Evolutionary conservation across 2,888 invertebrate species (phyloP), one percentile per base, ranked within the genome.

Genomic region (Eupithecia tripunctaria): DNA sequence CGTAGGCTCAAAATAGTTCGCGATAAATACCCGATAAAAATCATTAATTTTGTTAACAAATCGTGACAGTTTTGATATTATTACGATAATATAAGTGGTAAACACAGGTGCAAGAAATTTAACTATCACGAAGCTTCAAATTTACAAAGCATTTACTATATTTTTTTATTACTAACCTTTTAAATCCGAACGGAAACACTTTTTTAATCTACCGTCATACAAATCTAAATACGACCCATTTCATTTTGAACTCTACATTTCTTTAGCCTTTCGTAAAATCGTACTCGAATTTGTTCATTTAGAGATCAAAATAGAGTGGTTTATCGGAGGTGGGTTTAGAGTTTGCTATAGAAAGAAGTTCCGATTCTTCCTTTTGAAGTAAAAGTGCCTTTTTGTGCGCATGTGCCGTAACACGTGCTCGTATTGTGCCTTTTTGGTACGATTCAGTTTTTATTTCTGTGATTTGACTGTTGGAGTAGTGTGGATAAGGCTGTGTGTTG

Each of bases 321-420:
- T 65, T 38, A 59, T 0, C 29, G 29, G 18, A 36, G 68, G 51
- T 47, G 41, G 63, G 32, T 25, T 21, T 59, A 29, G 15, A 21
- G n/a, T 59, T 63, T 63, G 69, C 69, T 79, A 78, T 79, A 81
- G 79, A 79, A 78, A 63, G 76, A 70, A 83, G 79, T 86, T 86
- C 86, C 86, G 86, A 86, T 86, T 84, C 85, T 75, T 83, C 86
- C 82, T 84, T 85, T 85, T 82, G 79, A 86, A 80, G 76, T 74
- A 71, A 71, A 78, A 76, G 80, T 81, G 79, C 80, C 80, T 82
- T 84, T 81, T 79, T 80, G 77, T 80, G 77, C 83, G 81, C 84
- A 84, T 85, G 85, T 85, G 84, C 75, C 76, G 62, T 66, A 81
- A 84, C 86, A 86, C 86, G 87, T 86, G 86, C 87, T 82, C 65